Evolutionary conservation across 2,888 invertebrate genomes (phyloP).

Genomic region (Liposcelis brunnea): DNA sequence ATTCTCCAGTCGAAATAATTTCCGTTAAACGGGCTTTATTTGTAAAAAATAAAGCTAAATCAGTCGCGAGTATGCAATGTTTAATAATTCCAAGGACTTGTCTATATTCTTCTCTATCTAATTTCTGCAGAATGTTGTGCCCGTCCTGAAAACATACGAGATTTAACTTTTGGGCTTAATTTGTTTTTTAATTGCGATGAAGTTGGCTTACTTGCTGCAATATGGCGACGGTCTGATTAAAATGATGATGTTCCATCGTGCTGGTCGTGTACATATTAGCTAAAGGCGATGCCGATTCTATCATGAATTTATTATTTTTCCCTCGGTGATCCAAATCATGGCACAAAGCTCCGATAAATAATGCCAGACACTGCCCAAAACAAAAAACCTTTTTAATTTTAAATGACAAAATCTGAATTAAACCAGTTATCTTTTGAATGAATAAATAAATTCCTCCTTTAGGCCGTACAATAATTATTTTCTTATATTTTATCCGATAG

Average conservation of each 20-base stretch:
- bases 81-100: slow-evolving; percentile 56
- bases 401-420: slow-evolving; percentile 13
- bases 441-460: not conserved
- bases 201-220: slow-evolving; percentile 59
- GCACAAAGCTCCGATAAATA: slow-evolving; percentile 65
- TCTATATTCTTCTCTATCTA: slow-evolving; percentile 55
- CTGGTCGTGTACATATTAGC: slow-evolving; percentile 74
- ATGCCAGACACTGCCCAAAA: slow-evolving; percentile 51
- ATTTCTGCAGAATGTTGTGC: slow-evolving; percentile 64
- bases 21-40: slow-evolving; percentile 45
- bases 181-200: too few species aligned
- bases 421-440: not conserved
- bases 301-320: slow-evolving; percentile 74
- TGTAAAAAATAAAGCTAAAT: slow-evolving; percentile 63
- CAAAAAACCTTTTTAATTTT: slow-evolving; percentile 12
- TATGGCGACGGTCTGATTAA: slow-evolving; percentile 73
- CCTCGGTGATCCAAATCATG: slow-evolving; percentile 77
- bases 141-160: slow-evolving; percentile 40
- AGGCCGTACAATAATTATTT: too few species aligned
- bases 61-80: slow-evolving; percentile 72
- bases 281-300: slow-evolving; percentile 62
- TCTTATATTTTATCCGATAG: too few species aligned
- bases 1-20: slow-evolving; percentile 33
- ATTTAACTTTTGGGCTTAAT: too few species aligned
- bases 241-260: slow-evolving; percentile 76